Conservation (phyloP, 2,888 invertebrate genomes). For the Drosophila atroscutellata region DNA sequence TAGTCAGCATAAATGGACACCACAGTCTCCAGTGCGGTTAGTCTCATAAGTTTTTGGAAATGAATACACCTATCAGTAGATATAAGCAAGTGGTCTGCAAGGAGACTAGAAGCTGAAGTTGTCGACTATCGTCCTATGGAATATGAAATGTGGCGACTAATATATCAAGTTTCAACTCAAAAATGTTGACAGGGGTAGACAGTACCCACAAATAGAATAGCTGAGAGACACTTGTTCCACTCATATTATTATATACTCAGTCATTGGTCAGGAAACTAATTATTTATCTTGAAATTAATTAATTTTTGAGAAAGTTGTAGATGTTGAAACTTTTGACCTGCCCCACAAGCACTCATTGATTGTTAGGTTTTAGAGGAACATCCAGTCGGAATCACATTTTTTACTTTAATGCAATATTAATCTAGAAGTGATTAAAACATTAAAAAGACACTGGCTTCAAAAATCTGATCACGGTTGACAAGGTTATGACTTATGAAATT, state of each 20-base stretch:
- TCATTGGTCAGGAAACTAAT: too few relatives aligned
- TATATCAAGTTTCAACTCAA: not conserved
- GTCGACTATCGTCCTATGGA: not conserved
- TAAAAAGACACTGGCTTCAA: not conserved
- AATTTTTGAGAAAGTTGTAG: too few relatives aligned
- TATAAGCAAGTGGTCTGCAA: not conserved
- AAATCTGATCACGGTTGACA: not conserved
- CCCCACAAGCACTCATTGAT: not conserved
- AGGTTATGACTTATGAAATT: not conserved
- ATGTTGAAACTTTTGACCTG: too few relatives aligned
- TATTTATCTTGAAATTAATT: too few relatives aligned
- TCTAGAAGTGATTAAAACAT: too few relatives aligned
- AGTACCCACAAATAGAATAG: not conserved
- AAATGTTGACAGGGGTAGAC: not conserved
- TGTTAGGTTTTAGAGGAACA: too few relatives aligned
- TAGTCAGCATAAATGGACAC: not conserved
- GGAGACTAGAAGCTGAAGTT: not conserved
- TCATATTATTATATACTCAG: not conserved
- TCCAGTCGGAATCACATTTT: too few relatives aligned
- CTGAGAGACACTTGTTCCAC: not conserved
- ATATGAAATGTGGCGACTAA: not conserved
- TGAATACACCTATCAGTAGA: not conserved
- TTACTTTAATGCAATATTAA: too few relatives aligned
- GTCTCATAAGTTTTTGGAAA: not conserved
- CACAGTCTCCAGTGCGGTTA: conserved; percentile 1